Evolutionary conservation across 2,113 vertebrate genomes (phyloP).

Genomic region (Haemorhous mexicanus): DNA sequence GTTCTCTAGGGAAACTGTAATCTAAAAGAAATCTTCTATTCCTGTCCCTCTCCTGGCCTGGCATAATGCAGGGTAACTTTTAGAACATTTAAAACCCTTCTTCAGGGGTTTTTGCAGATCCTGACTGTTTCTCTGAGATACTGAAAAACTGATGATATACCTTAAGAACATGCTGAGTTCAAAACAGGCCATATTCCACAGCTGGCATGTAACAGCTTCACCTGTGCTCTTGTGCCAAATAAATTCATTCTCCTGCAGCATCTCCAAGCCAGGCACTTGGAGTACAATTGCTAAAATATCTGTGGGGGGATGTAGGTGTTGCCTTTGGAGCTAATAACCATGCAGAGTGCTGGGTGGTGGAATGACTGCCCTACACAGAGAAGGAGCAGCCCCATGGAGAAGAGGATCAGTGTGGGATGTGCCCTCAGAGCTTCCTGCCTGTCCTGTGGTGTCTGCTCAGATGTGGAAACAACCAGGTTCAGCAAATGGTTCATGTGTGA

Average conservation of each 20-base stretch:
- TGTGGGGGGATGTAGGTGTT: background rate
- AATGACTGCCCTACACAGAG: background rate
- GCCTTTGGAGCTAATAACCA: background rate
- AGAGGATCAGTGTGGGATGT: background rate
- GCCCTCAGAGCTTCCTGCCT: background rate
- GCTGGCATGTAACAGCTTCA: background rate
- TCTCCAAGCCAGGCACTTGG: background rate
- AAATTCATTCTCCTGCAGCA: background rate
- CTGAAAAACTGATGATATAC: background rate
- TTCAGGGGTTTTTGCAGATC: background rate
- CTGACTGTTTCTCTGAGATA: background rate
- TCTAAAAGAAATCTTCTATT: conserved; percentile 27
- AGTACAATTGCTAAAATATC: background rate
- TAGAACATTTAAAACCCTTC: background rate
- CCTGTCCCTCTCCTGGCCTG: background rate
- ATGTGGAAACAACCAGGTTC: background rate
- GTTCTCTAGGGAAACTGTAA: background rate
- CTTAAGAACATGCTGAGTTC: background rate
- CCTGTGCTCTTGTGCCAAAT: background rate
- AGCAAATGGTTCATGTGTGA: accelerated
- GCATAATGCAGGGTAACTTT: background rate
- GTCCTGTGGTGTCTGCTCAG: accelerated
- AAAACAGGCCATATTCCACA: background rate
- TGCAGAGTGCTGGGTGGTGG: background rate
- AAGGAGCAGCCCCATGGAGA: background rate